Evolutionary conservation across 2,797 vertebrate genomes (phyloP), one percentile per base, ranked within the genome.

Genomic region (Limnodromus scolopaceus): DNA sequence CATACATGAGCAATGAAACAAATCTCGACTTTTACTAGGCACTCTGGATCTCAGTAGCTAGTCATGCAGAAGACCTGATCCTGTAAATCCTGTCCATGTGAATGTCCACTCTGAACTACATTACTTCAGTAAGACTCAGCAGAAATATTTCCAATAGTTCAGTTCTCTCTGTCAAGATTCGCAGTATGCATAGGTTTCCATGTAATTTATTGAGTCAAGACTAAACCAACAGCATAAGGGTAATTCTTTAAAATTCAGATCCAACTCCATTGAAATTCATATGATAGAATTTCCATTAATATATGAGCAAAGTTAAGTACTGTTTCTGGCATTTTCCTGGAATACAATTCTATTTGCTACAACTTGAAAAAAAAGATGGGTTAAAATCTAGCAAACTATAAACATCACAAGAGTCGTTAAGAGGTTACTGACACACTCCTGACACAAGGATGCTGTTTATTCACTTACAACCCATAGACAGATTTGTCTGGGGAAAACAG

Each of bases 31-130:
- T 74, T 64, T 12, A 8, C 55, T 24, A 19, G 39, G 79, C 64
- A 53, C 28, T 91, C 38, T 36, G 36, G 38, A 36, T 54, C 72
- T 95, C 91, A 75, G 65, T 17, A 85, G 69, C 43, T 49, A 92
- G 53, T 89, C 82, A 92, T 41, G 80, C 89, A 94, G 75, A 93
- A 94, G 87, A 89, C 38, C 46, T 91, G 76, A 86, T 63, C 69
- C 72, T 84, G 27, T 58, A 96, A 96, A 94, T 87, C 89, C 89
- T 54, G 55, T 20, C 83, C 72, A 84, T 41, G 72, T 82, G 83
- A 95, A 88, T 11, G 51, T 30, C 83, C 43, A 27, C 30, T 76
- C 39, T 58, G 36, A 96, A 78, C 22, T 30, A n/a, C n/a, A 13
- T 14, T 4, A 30, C 22, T 58, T 34, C 46, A 63, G 39, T 12